Base-by-base conservation (phyloP, 2,797 vertebrate species). In the Mormyrus hasselquistii region DNA sequence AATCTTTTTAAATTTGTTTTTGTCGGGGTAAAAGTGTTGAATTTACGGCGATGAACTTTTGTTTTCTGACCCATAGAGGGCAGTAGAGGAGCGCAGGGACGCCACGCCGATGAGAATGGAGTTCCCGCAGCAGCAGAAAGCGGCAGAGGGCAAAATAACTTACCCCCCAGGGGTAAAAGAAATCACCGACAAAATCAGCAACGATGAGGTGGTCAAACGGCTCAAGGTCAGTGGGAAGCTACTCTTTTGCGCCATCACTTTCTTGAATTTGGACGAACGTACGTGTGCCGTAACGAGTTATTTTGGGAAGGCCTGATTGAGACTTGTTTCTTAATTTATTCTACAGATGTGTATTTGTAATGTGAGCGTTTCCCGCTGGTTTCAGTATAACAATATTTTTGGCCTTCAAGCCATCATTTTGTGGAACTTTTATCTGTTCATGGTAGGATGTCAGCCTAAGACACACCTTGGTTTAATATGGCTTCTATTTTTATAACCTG, bases 1-100 rank as follows among this genome's bases (percentile, higher is more conserved):
- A 84, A 76, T 62, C 50, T 38, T 87, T 79, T 87, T 8, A 87
- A 85, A 76, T 65, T 87, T 87, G 84, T 38, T 73, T 89, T 89
- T 47, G 76, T 82, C 76, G 62, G 62, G 29, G 94, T 84, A 76
- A 91, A 92, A 95, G 94, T 95, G 92, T 90, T 92, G 92, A 94
- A 92, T 94, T 94, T 95, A 87, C 95, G 91, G 94, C 96, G 93
- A 93, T 92, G 98, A 98, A 98, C 97, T 98, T 97, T 97, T 98
- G 97, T 98, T 98, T 98, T 98, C 95, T 97, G 96, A 96, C 98
- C 98, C 96, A 98, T 98, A 99, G 98, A 98, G 98, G 98, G 98
- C 98, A 97, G 97, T 99, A 99, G 97, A 98, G 97, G 97, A 98
- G 96, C 90, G 95, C 96, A 96, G 94, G 97, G 94, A 95, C 93